Evolutionary conservation across 2,797 vertebrate genomes (phyloP).

Genomic region (Urophycis tenuis): DNA sequence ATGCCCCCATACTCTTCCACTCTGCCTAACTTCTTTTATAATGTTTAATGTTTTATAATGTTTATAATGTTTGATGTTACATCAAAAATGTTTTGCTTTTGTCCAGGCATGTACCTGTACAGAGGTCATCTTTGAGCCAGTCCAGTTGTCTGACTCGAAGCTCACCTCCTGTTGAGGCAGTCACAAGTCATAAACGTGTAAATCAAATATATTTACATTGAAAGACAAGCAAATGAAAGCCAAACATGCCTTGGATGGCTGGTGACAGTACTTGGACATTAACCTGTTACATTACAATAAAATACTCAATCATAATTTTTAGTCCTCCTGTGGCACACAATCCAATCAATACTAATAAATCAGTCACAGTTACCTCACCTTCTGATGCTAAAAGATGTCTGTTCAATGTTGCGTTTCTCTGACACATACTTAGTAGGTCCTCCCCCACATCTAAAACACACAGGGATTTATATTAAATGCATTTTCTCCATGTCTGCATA

Average conservation of each 20-base stretch:
- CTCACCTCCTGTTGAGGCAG: conserved; percentile 59
- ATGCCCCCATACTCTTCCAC: no score
- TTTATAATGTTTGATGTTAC: not conserved
- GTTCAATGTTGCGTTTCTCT: conserved; percentile 79
- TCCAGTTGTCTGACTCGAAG: conserved; percentile 80
- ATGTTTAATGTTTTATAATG: no score
- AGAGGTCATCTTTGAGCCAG: conserved; percentile 79
- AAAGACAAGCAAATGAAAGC: not conserved
- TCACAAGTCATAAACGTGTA: not conserved
- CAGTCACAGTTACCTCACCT: conserved; percentile 62
- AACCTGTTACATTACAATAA: not conserved
- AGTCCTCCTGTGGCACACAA: not conserved
- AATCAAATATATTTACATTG: not conserved
- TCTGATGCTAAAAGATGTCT: conserved; percentile 59
- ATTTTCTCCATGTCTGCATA: not conserved
- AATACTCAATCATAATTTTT: not conserved
- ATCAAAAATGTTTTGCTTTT: not conserved
- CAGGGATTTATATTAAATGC: not conserved
- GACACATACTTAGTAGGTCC: conserved; percentile 87
- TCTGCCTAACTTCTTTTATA: not conserved
- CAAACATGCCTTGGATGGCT: not conserved
- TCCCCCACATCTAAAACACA: conserved; percentile 82
- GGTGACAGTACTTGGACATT: not conserved
- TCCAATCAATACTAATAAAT: not conserved
- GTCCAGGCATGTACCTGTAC: conserved; percentile 68